Conservation (phyloP, 2,113 vertebrate genomes). For the Penelope pileata region DNA sequence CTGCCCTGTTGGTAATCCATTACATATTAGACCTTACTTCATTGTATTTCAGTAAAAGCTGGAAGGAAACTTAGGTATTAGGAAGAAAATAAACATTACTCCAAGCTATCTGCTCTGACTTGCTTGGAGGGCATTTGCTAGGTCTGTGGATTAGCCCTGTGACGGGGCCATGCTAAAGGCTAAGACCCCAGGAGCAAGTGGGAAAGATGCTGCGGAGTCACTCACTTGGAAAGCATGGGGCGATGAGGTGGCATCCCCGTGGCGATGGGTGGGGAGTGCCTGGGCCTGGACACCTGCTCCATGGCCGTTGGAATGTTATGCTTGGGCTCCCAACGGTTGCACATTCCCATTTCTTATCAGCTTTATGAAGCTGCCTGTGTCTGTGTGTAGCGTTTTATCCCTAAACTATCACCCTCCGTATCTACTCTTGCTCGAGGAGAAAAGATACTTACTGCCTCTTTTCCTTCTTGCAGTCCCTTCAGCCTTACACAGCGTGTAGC, state of each 20-base stretch:
- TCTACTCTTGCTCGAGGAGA: background rate
- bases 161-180: background rate
- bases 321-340: accelerated
- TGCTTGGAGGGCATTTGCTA: background rate
- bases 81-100: background rate
- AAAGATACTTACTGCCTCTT: background rate
- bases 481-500: background rate
- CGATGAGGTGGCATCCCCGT: background rate
- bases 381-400: background rate
- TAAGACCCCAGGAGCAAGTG: background rate
- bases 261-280: background rate
- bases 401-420: background rate
- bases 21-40: conserved; percentile 42
- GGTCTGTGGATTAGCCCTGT: background rate
- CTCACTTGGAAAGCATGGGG: background rate
- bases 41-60: background rate
- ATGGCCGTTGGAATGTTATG: accelerated
- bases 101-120: background rate
- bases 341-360: background rate
- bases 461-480: background rate
- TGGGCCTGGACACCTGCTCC: accelerated
- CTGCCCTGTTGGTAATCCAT: conserved; percentile 25
- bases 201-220: background rate
- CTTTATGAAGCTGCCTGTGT: background rate
- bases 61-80: background rate